Conservation (phyloP, 2,888 invertebrate species). For the Hydrotaea cyrtoneurina region DNA sequence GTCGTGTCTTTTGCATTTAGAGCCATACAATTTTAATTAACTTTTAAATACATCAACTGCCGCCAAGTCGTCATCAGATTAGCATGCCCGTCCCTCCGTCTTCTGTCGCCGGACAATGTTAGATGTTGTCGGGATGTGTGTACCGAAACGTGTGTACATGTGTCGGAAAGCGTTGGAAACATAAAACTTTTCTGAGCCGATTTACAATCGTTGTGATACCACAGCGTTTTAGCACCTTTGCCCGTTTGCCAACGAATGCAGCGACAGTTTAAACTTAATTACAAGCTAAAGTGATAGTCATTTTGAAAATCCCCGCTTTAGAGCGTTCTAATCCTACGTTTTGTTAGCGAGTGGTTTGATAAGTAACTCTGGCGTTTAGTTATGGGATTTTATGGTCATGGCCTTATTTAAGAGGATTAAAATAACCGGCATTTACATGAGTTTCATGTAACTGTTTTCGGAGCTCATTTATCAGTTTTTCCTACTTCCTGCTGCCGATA, state of each 20-base stretch:
- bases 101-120: neutral
- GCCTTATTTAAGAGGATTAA: neutral
- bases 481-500: too few relatives aligned
- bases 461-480: neutral
- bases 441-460: neutral
- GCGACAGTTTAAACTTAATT: neutral
- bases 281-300: neutral
- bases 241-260: neutral
- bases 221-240: constrained; percentile 5
- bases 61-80: neutral
- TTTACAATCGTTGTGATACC: neutral
- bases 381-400: neutral
- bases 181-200: neutral
- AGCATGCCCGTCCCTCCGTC: neutral
- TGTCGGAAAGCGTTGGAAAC: neutral
- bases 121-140: too few relatives aligned
- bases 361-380: neutral
- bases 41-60: neutral
- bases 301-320: neutral
- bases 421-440: neutral
- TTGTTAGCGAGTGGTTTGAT: neutral
- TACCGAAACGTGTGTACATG: neutral
- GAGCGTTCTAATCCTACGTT: neutral
- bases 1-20: neutral
- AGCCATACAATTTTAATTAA: constrained; percentile 1